Evolutionary conservation across 2,888 invertebrate species (phyloP).

Genomic region (Cephus rjabovi): DNA sequence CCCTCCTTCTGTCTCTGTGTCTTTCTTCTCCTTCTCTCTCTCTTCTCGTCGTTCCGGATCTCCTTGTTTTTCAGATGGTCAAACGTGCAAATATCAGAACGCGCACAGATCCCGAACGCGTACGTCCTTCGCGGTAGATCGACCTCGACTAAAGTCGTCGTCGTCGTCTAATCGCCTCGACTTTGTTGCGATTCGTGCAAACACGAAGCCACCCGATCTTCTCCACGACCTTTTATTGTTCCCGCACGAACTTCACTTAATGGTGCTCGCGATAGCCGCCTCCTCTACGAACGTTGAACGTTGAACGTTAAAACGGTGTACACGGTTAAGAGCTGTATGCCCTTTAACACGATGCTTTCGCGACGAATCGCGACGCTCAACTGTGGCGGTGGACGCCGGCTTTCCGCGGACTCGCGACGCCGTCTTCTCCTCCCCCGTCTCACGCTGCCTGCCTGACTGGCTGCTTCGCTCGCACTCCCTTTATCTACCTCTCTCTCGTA

Average conservation of each 20-base stretch:
- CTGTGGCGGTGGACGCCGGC: slow-evolving; percentile 58
- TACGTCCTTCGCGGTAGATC: slow-evolving; percentile 30
- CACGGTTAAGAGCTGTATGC: neutral
- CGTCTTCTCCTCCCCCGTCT: slow-evolving; percentile 35
- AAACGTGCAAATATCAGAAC: neutral
- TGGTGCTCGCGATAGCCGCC: neutral
- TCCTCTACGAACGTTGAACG: neutral
- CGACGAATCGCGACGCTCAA: slow-evolving; percentile 56
- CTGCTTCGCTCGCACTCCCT: slow-evolving; percentile 12
- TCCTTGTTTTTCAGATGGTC: neutral
- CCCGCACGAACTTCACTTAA: neutral
- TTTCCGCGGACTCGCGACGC: slow-evolving; percentile 52
- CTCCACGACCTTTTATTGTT: neutral
- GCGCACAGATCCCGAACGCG: neutral
- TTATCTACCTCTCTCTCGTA: slow-evolving; percentile 13
- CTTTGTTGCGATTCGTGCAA: slow-evolving; percentile 14
- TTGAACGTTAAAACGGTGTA: neutral
- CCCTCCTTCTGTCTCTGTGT: slow-evolving; percentile 4
- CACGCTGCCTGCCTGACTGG: slow-evolving; percentile 5
- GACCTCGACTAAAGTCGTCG: slow-evolving; percentile 37
- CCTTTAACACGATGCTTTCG: slow-evolving; percentile 41
- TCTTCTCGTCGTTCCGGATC: neutral
- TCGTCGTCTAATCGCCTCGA: neutral
- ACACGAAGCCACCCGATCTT: slow-evolving; percentile 22
- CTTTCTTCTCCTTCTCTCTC: slow-evolving; percentile 1